Evolutionary conservation across 1,140 invertebrate species (phyloP), one percentile per base, ranked within the genome.

Genomic region (Drosophila orosa): DNA sequence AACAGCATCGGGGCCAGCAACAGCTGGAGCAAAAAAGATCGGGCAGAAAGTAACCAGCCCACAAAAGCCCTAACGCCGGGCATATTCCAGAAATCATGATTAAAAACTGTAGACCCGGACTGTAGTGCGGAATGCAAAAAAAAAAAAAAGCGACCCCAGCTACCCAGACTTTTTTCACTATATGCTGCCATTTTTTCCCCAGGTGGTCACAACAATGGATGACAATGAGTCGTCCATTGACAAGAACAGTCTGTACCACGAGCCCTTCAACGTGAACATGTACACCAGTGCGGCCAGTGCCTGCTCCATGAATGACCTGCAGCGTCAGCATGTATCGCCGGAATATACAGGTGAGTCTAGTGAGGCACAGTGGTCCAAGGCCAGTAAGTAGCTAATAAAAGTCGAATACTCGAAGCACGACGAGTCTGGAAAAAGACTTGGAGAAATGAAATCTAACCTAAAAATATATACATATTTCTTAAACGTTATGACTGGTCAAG

Each of bases 161-260:
- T 48, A 72, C 61, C 62, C 63, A 68, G 45, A 50, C 54, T 48
- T 57, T 47, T 61, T 40, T 68, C 37, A 54, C 44, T 60, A 39
- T 79, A 25, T 60, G 44, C 59, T 45, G 55, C 13, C 13, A 39
- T 77, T 78, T 71, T 59, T 78, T 39, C 82, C 83, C 60, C 68
- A 91, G 90, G 84, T 89, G 72, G 85, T 90, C 69, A 83, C 87
- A 58, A 86, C 91, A 81, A 92, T 92, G 90, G 91, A 92, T 78
- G 92, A 92, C 87, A 91, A 86, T 77, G 91, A 92, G 74, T 91
- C 90, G 59, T 92, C 91, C 65, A 92, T 92, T 77, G 92, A 93
- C 90, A 93, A 93, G 83, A 92, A 85, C 59, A 92, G 91, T 74
- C 80, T 93, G 33, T 93, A 93, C 81, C 92, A 93, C 75, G 93